Conservation (phyloP, 2,888 invertebrate species). For the Athalia circularis region DNA sequence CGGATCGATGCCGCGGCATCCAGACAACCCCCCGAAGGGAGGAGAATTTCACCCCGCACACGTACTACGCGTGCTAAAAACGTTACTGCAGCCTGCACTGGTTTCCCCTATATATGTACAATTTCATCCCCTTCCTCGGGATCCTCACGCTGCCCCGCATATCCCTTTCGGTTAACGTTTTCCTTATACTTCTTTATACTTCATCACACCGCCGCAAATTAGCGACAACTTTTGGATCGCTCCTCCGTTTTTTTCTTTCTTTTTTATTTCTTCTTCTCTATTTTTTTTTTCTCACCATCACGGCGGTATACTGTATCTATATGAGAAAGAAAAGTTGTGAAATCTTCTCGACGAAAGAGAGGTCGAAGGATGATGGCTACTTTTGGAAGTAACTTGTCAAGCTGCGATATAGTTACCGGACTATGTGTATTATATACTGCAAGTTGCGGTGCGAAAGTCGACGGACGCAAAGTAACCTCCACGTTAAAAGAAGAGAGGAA, state of each 20-base stretch:
- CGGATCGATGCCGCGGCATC: slow-evolving; percentile 74
- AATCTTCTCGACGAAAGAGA: not conserved
- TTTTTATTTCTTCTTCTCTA: no score
- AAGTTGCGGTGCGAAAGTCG: not conserved
- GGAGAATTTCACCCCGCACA: slow-evolving; percentile 44
- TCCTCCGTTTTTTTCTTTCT: no score
- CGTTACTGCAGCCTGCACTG: slow-evolving; percentile 61
- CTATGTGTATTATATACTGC: no score
- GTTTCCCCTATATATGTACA: not conserved
- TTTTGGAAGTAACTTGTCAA: not conserved
- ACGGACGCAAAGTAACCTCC: slow-evolving; percentile 1
- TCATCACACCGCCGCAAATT: no score
- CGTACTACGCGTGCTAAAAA: slow-evolving; percentile 73
- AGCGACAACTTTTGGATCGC: no score
- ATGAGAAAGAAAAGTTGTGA: not conserved
- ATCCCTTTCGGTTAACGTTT: no score
- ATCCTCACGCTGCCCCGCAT: not conserved
- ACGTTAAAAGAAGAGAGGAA: slow-evolving; percentile 7
- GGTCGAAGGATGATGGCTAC: not conserved
- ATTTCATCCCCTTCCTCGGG: not conserved
- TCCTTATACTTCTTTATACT: no score
- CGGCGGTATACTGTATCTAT: not conserved
- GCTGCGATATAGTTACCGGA: not conserved
- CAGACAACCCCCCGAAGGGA: slow-evolving; percentile 62
- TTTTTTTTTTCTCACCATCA: no score